Conservation (phyloP, 1,140 invertebrate genomes). For the Xylocopa sonorina region DNA sequence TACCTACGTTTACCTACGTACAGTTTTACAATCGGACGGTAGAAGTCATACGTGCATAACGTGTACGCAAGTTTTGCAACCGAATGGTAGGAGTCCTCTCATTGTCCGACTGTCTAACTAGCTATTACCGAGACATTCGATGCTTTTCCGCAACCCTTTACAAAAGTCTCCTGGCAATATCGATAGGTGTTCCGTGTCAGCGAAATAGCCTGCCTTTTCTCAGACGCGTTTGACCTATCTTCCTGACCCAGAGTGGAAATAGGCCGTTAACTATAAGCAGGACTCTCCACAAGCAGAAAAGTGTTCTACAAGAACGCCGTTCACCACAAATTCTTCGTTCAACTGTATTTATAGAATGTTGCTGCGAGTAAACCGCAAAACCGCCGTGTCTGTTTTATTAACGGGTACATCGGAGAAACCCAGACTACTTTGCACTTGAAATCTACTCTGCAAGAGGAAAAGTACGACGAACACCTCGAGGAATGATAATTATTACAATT, state of each 20-base stretch:
- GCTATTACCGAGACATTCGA: not conserved
- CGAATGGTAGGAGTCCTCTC: constrained; percentile 7
- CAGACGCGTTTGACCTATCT: not conserved
- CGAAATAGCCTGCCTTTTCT: not conserved
- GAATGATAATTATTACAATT: too few species aligned
- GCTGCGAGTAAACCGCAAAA: not conserved
- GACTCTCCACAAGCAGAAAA: not conserved
- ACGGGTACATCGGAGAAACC: not conserved
- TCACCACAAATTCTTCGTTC: not conserved
- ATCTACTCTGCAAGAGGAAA: too few species aligned
- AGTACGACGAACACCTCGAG: too few species aligned
- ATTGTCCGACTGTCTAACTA: not conserved
- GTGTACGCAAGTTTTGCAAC: not conserved
- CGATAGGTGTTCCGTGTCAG: not conserved
- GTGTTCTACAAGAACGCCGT: constrained; percentile 1
- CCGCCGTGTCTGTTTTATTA: not conserved
- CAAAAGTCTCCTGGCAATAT: not conserved
- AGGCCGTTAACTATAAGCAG: constrained; percentile 1
- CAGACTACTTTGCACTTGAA: not conserved
- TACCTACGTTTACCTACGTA: too few species aligned
- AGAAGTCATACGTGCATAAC: too few species aligned
- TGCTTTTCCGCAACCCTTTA: not conserved
- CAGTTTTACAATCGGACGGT: too few species aligned
- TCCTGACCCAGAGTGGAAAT: not conserved
- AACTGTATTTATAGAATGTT: not conserved